These are phyloP conservation scores for Panopea generosa DNA, from an alignment of 2,888 invertebrate species.

Conservation along the genomic window DNA sequence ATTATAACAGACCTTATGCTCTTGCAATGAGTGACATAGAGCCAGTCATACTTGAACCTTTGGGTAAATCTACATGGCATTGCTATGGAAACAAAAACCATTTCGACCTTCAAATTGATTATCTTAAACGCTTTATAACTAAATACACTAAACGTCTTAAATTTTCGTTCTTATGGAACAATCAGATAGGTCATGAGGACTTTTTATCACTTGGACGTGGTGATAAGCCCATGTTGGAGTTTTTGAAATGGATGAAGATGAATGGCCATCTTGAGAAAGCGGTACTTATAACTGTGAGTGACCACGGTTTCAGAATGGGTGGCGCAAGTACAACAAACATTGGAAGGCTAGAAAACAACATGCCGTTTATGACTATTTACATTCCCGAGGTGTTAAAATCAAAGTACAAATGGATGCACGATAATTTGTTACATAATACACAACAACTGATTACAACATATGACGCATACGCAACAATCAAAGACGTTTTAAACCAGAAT, in stretches of 20 bases:
- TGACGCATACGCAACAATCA: slow-evolving; percentile 92
- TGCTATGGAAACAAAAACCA: slow-evolving; percentile 31
- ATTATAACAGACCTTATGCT: slow-evolving; percentile 44
- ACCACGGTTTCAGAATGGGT: slow-evolving; percentile 96
- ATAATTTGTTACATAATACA: slow-evolving; percentile 89
- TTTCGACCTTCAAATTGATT: slow-evolving; percentile 88
- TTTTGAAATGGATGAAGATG: slow-evolving; percentile 87
- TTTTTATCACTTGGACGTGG: slow-evolving; percentile 91
- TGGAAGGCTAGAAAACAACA: slow-evolving; percentile 91
- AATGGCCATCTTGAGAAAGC: slow-evolving; percentile 73
- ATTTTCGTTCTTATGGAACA: slow-evolving; percentile 94
- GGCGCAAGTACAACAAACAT: slow-evolving; percentile 93
- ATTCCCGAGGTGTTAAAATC: slow-evolving; percentile 91
- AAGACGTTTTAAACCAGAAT: slow-evolving; percentile 87
- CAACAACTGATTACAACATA: slow-evolving; percentile 91
- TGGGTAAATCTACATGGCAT: slow-evolving; percentile 17
- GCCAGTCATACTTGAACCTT: slow-evolving; percentile 10
- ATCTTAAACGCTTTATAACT: slow-evolving; percentile 86
- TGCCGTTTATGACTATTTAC: slow-evolving; percentile 92
- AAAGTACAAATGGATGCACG: slow-evolving; percentile 88
- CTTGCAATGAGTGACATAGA: slow-evolving; percentile 32
- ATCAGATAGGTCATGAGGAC: slow-evolving; percentile 93
- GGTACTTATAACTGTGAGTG: slow-evolving; percentile 88
- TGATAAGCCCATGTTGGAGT: slow-evolving; percentile 88
- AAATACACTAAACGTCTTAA: slow-evolving; percentile 88